Base-by-base conservation (phyloP, 2,888 invertebrate genomes). In the Cyaniris semiargus region DNA sequence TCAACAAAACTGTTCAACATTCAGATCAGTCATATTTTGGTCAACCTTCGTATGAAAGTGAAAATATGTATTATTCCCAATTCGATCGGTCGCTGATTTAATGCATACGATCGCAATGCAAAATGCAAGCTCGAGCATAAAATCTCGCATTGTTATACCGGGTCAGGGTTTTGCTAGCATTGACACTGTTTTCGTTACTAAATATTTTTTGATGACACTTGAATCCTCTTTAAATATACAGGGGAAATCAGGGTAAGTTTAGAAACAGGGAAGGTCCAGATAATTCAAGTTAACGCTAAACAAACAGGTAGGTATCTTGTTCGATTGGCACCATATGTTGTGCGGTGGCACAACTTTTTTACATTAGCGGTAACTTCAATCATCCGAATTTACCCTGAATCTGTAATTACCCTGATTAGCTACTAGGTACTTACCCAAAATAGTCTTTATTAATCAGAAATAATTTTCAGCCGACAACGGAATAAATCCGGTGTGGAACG, bases 401-500 rank as follows among this genome's bases (percentile, higher is more conserved):
- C 44, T 44, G 44, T 10, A 13, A 44, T 44, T 44, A 44, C 44
- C 10, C 44, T 44, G 44, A 44, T 44, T 13, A 44, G 10, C 44
- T 44, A 44, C 44, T 44, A 2, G 27, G 27, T 27, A 38, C 10
- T 38, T 10, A 10, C 44, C 44, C 44, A 44, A 44, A 13, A 44
- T 3, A 44, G 44, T 44, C 3, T 44, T 44, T 44, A 60, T 31
- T 21, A 71, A 38, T n/a, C 15, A 60, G 48, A 56, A 31, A 13
- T 56, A 77, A 34, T 2, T 76, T 77, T 79, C 90, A 97, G 97
- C 95, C 82, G 99, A 99, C 88, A 99, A 99, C 90, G 99, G 99
- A 2, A 96, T 98, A 80, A 98, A 98, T 93, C 99, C 99, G 0
- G 94, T 96, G 78, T 99, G 99, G 98, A 97, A 97, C 86, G 98